Evolutionary conservation across 1,140 invertebrate genomes (phyloP), one percentile per base, ranked within the genome.

Genomic region (Heliothis subflexa): DNA sequence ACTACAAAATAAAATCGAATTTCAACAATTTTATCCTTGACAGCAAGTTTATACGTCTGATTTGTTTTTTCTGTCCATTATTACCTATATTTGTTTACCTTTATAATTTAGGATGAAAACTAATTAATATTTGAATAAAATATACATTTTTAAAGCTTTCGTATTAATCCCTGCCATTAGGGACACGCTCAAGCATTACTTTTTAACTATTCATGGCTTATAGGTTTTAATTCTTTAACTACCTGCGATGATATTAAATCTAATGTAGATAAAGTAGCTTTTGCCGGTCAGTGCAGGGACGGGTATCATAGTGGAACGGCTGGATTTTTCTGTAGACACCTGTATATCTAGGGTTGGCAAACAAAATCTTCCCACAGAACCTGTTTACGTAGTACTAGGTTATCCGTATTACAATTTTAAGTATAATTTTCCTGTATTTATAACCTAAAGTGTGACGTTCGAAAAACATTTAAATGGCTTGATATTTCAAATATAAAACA

Each of bases 321-420:
- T 62, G 71, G 75, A 81, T 78, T 81, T 81, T 81, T 78, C 73
- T 70, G 78, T 40, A 74, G 62, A 74, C 79, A 70, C 71, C 76
- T 70, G 76, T 78, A 68, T 45, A 7, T 5, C n/a, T 76, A 81
- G 80, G 80, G 80, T 61, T 81, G 81, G 14, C 66, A 45, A 59
- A 12, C 10, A 28, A 9, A 9, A 28, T 13, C 33, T 40, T 4
- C 21, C 5, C 11, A 13, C 21, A 59, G 28, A 13, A 9, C 7
- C 1, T n/a, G 3, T n/a, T 13, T n/a, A 40, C 33, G 9, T 9
- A 40, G 33, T 40, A 40, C 33, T 40, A 40, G 9, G 5, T 9
- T 40, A 40, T 40, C 33, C 33, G 33, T 40, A 40, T 40, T 52
- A 52, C 14, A 52, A 52, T 52, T 52, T 52, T 40, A 40, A 40